Conservation (phyloP, 1,140 invertebrate species). For the Leptinotarsa lineolata region DNA sequence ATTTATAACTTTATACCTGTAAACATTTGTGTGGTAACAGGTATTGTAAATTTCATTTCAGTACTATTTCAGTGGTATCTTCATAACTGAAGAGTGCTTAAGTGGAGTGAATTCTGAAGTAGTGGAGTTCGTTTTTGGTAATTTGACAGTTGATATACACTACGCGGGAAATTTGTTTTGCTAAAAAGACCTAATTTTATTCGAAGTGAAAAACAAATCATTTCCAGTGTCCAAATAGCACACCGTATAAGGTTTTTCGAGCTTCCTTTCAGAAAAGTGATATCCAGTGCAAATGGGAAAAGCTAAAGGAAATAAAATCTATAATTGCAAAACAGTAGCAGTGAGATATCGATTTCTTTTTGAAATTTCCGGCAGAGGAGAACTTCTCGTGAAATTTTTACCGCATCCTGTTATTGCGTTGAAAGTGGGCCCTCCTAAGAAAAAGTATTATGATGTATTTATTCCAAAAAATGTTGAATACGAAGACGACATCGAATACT, state of each 20-base stretch:
- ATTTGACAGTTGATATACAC: constrained; percentile 33
- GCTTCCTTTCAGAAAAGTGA: not conserved
- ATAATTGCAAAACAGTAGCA: constrained; percentile 46
- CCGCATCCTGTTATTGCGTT: constrained; percentile 46
- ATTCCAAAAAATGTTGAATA: constrained; percentile 65
- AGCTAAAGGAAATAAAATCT: constrained; percentile 38
- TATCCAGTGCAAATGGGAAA: constrained; percentile 41
- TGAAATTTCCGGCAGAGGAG: constrained; percentile 41
- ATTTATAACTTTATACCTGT: no score
- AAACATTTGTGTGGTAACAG: no score
- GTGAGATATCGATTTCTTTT: constrained; percentile 51
- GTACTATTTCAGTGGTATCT: no score
- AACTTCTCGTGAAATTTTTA: constrained; percentile 43
- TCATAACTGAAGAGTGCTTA: no score
- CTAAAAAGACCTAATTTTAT: not conserved
- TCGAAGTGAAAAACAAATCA: not conserved
- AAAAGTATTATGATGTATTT: constrained; percentile 56
- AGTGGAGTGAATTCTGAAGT: no score
- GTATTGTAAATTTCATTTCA: no score
- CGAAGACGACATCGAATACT: constrained; percentile 83
- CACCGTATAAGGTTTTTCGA: not conserved
- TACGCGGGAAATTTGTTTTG: constrained; percentile 43
- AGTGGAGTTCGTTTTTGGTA: no score
- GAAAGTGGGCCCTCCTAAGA: constrained; percentile 41
- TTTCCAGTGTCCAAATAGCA: no score